Percentiles rank a stretch among this genome's conserved stretches.
Conservation (phyloP, 2,888 invertebrate genomes). For the Dryadula phaetusa region DNA sequence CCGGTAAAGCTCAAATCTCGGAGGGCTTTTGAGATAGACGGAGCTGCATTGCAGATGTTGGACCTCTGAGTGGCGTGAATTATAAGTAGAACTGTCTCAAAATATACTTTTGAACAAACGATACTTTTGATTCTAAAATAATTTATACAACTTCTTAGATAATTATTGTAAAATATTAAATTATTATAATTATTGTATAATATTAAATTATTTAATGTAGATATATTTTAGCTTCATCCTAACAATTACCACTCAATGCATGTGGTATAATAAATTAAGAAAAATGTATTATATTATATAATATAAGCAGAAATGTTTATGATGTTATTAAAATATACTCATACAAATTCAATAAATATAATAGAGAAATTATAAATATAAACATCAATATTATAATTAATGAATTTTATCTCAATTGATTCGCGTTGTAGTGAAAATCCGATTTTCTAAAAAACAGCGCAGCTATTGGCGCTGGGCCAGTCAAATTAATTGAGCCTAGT, state of each 20-base stretch:
- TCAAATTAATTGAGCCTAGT: slow-evolving; percentile 36
- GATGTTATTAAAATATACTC: neutral
- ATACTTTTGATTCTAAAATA: neutral
- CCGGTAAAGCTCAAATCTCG: slow-evolving; percentile 33
- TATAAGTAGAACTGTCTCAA: slow-evolving; percentile 38
- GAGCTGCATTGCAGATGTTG: slow-evolving; percentile 48
- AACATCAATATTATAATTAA: neutral
- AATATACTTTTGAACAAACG: neutral
- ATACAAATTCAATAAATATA: neutral
- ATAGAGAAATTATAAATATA: neutral
- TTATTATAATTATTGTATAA: neutral
- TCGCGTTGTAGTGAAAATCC: slow-evolving; percentile 18
- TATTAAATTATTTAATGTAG: neutral
- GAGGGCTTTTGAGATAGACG: slow-evolving; percentile 36
- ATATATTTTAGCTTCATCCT: too few relatives aligned
- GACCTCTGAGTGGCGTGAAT: slow-evolving; percentile 39
- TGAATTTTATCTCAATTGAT: slow-evolving; percentile 10
- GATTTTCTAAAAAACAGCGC: slow-evolving; percentile 24
- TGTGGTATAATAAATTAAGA: too few relatives aligned
- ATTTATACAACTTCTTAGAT: neutral
- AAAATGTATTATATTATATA: too few relatives aligned
- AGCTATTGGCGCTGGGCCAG: slow-evolving; percentile 33
- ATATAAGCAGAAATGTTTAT: neutral
- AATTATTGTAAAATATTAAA: neutral
- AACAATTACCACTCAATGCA: too few relatives aligned